A percentile compares a stretch with the other conserved stretches of the same genome.
Evolutionary conservation across 2,113 vertebrate species (phyloP).

Genomic region (Egretta garzetta): DNA sequence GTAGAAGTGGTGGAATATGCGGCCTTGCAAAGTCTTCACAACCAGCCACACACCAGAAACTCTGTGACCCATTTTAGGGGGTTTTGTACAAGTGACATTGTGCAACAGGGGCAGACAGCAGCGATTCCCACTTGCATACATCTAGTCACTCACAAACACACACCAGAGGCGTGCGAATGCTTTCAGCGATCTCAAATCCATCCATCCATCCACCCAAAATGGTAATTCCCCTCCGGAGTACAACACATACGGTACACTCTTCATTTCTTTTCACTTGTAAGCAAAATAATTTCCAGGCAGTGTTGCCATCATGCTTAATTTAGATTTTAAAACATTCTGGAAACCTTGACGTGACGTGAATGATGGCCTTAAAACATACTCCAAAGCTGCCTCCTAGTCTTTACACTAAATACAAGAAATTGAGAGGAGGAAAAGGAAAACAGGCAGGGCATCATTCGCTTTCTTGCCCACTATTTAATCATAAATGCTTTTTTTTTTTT

Average conservation of each 20-base stretch:
- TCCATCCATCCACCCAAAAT: background rate
- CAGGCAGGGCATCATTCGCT: background rate
- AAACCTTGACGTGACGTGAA: background rate
- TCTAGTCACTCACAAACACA: background rate
- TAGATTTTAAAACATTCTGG: background rate
- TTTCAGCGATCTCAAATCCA: background rate
- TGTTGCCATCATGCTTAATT: background rate
- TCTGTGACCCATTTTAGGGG: background rate
- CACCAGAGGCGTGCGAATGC: rapidly evolving
- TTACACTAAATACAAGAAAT: background rate
- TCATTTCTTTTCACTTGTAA: background rate
- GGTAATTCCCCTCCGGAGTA: background rate
- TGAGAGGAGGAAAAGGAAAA: background rate
- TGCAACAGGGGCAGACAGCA: background rate
- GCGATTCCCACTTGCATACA: background rate
- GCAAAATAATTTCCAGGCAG: background rate
- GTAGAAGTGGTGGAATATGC: rapidly evolving
- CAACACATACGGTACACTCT: background rate
- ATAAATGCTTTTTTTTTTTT: background rate
- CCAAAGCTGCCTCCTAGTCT: background rate
- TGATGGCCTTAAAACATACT: background rate
- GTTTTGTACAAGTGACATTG: background rate
- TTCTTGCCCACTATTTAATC: background rate
- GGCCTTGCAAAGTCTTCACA: background rate
- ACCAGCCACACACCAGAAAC: background rate